These are phyloP conservation scores for Fissipunctia ypsillon DNA, from an alignment of 2,888 invertebrate species.

Conservation along the genomic window DNA sequence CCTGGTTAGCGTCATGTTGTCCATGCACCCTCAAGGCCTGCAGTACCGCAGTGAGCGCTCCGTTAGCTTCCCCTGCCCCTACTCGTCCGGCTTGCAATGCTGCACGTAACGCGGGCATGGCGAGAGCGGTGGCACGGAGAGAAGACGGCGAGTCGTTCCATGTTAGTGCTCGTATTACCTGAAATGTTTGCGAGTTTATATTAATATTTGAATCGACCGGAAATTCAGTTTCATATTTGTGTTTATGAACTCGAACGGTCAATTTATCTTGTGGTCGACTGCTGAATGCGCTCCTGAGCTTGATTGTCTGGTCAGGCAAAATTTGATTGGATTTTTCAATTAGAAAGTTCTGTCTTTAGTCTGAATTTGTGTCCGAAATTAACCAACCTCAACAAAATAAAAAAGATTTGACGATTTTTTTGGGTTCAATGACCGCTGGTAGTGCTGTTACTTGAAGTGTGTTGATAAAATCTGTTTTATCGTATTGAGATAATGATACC, in stretches of 20 bases:
- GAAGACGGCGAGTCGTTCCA: slow-evolving; percentile 97
- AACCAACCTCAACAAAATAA: too few species aligned
- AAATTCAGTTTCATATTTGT: neutral
- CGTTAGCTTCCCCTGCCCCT: slow-evolving; percentile 84
- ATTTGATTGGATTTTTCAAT: neutral
- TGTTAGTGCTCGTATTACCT: slow-evolving; percentile 88
- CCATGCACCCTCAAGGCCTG: slow-evolving; percentile 96
- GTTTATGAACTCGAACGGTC: neutral
- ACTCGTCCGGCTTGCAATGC: slow-evolving; percentile 86
- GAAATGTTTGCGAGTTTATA: neutral
- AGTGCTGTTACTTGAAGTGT: too few species aligned
- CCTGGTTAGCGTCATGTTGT: slow-evolving; percentile 97
- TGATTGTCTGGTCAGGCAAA: fast-evolving
- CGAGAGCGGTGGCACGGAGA: slow-evolving; percentile 94
- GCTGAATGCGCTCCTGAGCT: neutral
- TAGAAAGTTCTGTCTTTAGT: too few species aligned
- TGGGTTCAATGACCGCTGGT: too few species aligned
- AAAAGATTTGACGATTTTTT: too few species aligned
- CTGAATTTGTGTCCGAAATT: too few species aligned
- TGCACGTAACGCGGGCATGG: slow-evolving; percentile 91
- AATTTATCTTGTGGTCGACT: neutral
- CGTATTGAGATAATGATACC: too few species aligned
- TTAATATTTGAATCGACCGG: neutral
- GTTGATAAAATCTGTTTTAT: too few species aligned
- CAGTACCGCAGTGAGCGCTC: slow-evolving; percentile 94